Base-by-base conservation (phyloP, 2,888 invertebrate genomes). In the Drosophila fungiperda region DNA sequence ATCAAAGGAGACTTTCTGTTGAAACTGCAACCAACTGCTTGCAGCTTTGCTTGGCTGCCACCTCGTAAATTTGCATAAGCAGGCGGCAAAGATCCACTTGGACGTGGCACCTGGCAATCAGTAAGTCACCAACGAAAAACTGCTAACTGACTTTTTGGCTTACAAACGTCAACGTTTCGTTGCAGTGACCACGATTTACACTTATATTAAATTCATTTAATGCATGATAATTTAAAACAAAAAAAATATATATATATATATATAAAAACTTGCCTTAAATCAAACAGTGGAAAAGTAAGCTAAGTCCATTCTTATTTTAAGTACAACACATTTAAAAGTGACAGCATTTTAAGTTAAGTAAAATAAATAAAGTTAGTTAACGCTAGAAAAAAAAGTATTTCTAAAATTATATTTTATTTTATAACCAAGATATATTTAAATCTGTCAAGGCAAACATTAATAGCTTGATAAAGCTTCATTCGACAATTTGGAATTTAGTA, bases 11-110 rank as follows among this genome's bases (percentile, higher is more conserved):
- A 60, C 75, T 71, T 73, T 73, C 58, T 32, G 64, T 65, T 52
- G 61, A 66, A 72, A 57, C 55, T 74, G 68, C 66, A 72, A 38
- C 29, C 61, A 68, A 52, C 58, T 70, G 45, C 49, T 50, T 42
- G 57, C 55, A 29, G 12, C 54, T 40, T 9, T 12, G 23, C 7
- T 36, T 23, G 9, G 12, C 32, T n/a, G 9, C 6, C 58, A 38
- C 8, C 38, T 58, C 52, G 53, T 60, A 71, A 63, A 85, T 85
- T 87, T 87, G 83, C 85, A 84, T 84, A 77, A 70, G 57, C 68
- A 78, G 65, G 55, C 54, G 49, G 64, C 29, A 63, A 65, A 73
- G 73, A 82, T 75, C 66, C 75, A 80, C 80, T 63, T 59, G 59
- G 61, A 52, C 38, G 38, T 32, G 69, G 70, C 78, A 79, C 60